These are phyloP conservation scores for Pipistrellus kuhlii DNA, from an alignment of 2,797 vertebrate species.

Conservation along the genomic window DNA sequence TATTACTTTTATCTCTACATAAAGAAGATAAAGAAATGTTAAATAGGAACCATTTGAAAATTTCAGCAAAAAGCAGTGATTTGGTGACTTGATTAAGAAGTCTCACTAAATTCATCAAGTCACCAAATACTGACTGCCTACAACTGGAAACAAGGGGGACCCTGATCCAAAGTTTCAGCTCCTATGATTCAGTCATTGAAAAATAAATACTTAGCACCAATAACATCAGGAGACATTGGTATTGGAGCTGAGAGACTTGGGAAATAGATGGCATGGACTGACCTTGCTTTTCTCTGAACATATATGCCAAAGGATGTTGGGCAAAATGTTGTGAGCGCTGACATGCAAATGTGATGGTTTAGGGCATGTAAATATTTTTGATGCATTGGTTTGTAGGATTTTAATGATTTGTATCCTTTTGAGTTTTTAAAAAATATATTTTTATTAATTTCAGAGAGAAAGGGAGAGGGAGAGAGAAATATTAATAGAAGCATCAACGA, in stretches of 20 bases:
- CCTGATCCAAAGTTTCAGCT: neutral
- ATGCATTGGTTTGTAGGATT: neutral
- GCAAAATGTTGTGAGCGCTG: neutral
- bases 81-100: neutral
- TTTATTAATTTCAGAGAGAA: no score
- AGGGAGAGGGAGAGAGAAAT: no score
- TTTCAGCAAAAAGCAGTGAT: neutral
- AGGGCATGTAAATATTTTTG: neutral
- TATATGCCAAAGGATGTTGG: neutral
- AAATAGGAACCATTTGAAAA: neutral
- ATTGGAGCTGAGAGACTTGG: neutral
- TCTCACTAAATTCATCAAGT: neutral
- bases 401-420: neutral
- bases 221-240: neutral
- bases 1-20: neutral
- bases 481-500: no score
- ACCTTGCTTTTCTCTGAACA: neutral
- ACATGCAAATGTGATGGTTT: neutral
- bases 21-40: conserved; percentile 22
- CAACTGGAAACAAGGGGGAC: neutral
- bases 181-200: neutral
- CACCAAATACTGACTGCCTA: neutral
- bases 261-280: neutral
- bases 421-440: neutral
- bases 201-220: neutral